Conservation (phyloP, 2,888 invertebrate species). For the Cryptophagus acutangulus region DNA sequence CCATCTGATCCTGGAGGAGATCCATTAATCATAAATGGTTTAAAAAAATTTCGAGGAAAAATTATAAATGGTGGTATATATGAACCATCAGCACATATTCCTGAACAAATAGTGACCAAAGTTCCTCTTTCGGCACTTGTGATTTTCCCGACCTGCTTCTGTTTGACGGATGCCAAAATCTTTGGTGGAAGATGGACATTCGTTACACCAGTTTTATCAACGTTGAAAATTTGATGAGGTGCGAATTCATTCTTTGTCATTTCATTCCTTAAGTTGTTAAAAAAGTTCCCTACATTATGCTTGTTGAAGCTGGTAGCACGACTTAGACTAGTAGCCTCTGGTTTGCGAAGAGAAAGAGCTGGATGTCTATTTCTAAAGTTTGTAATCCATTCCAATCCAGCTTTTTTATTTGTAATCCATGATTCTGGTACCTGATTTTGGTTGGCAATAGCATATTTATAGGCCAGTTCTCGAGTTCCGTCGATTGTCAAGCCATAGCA, state of each 20-base stretch:
- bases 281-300: constrained; percentile 26
- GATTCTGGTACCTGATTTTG: constrained; percentile 6
- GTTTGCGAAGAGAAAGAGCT: constrained; percentile 28
- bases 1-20: constrained; percentile 10
- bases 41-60: constrained; percentile 14
- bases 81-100: constrained; percentile 39
- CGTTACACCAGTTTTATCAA: constrained; percentile 40
- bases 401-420: constrained; percentile 3
- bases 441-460: constrained; percentile 10
- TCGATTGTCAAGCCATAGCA: constrained; percentile 8
- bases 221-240: constrained; percentile 31
- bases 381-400: constrained; percentile 6
- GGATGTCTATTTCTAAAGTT: constrained; percentile 25
- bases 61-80: constrained; percentile 40
- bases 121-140: constrained; percentile 42
- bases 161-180: constrained; percentile 38
- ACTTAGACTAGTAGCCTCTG: constrained; percentile 30
- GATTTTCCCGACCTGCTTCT: constrained; percentile 38
- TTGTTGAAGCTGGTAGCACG: constrained; percentile 32
- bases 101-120: constrained; percentile 36
- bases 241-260: constrained; percentile 11
- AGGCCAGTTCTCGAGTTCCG: constrained; percentile 10
- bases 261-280: constrained; percentile 27
- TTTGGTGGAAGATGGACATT: constrained; percentile 39
- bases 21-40: constrained; percentile 12